Evolutionary conservation across 2,113 vertebrate genomes (phyloP).

Genomic region (Delphinapterus leucas): DNA sequence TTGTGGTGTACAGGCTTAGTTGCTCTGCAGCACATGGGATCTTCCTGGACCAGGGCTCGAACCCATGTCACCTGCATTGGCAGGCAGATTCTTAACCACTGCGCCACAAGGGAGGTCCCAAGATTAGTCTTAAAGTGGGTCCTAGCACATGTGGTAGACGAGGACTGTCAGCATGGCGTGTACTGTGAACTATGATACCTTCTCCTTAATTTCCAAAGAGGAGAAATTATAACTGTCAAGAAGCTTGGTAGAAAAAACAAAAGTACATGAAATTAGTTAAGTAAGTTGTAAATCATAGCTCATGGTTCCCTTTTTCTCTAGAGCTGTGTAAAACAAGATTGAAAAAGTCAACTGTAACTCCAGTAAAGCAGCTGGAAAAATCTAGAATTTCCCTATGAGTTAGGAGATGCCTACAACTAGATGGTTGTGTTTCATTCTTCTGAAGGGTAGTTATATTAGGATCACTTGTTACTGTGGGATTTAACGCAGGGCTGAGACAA

Average conservation of each 20-base stretch:
- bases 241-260: not conserved
- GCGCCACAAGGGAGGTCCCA: too few species aligned
- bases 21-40: too few species aligned
- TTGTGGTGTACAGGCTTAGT: too few species aligned
- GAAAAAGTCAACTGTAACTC: not conserved
- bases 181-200: not conserved
- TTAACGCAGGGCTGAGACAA: not conserved
- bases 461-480: conserved; percentile 1
- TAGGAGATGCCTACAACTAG: not conserved
- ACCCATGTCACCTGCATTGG: too few species aligned
- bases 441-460: not conserved
- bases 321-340: not conserved
- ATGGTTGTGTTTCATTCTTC: not conserved
- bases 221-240: not conserved
- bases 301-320: not conserved
- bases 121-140: not conserved
- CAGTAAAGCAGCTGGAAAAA: not conserved
- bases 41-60: too few species aligned
- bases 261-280: not conserved
- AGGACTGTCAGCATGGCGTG: not conserved
- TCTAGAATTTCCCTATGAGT: not conserved
- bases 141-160: not conserved
- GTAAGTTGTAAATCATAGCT: not conserved
- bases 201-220: not conserved
- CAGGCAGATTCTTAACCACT: too few species aligned